Percentiles rank a stretch among this genome's conserved stretches.
phyloP scores from a whole-genome alignment of 2,888 invertebrate species.

The Dilophus febrilis region DNA sequence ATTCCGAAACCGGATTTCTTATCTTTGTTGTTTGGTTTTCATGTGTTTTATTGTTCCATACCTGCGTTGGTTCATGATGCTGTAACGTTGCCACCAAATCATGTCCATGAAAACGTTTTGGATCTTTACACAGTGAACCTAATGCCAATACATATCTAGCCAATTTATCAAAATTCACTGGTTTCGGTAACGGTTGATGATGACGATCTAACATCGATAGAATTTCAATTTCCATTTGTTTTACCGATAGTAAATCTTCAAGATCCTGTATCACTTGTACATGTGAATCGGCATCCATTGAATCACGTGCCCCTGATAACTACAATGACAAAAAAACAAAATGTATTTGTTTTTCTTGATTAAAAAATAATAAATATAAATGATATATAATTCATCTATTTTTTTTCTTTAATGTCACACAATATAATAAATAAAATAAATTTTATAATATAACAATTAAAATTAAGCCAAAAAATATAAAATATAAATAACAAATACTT shows the following conservation, averaged over 20 bases:
- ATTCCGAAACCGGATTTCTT: neutral
- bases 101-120: conserved; percentile 68
- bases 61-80: conserved; percentile 50
- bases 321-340: conserved; percentile 3
- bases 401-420: too few relatives aligned
- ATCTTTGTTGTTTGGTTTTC: conserved; percentile 1
- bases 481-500: conserved; percentile 31
- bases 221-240: conserved; percentile 78
- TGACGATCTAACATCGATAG: conserved; percentile 67
- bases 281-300: conserved; percentile 26
- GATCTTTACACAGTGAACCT: conserved; percentile 67
- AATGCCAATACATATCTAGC: conserved; percentile 65
- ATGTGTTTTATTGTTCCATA: conserved; percentile 10
- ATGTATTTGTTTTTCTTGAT: neutral
- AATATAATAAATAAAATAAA: neutral
- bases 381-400: neutral
- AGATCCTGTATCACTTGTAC: conserved; percentile 27
- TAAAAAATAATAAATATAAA: neutral
- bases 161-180: conserved; percentile 42
- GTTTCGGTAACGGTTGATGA: conserved; percentile 61
- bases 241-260: conserved; percentile 45
- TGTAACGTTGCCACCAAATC: conserved; percentile 64
- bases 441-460: neutral
- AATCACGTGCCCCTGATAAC: conserved; percentile 27
- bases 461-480: neutral